These are phyloP conservation scores for Pseudonaja textilis DNA, from an alignment of 2,113 vertebrate species.

Conservation along the genomic window DNA sequence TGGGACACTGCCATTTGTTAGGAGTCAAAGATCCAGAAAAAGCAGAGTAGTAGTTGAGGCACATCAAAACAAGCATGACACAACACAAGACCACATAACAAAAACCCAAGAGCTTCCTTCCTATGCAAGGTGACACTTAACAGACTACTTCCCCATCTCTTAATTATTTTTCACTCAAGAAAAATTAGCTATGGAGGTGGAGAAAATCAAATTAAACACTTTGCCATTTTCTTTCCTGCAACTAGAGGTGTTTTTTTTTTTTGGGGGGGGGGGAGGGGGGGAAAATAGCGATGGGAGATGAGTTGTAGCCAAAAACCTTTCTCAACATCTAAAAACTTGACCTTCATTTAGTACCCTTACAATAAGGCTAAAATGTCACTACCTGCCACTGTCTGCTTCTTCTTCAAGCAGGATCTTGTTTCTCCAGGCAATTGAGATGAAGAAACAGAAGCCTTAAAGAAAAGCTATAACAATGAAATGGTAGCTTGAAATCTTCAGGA, in stretches of 20 bases:
- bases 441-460: neutral
- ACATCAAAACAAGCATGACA: neutral
- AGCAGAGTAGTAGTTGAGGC: neutral
- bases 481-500: neutral
- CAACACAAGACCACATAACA: neutral
- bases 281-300: neutral
- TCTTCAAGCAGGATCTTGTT: constrained; percentile 23
- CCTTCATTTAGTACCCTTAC: neutral
- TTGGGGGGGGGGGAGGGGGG: no score
- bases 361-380: neutral
- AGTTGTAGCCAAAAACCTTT: neutral
- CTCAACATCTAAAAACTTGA: neutral
- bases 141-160: neutral
- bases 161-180: neutral
- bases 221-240: neutral
- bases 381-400: neutral
- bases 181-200: neutral
- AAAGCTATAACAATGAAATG: neutral
- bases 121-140: neutral
- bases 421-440: neutral
- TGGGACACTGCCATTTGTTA: neutral
- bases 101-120: neutral
- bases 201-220: neutral
- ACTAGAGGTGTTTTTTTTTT: no score
- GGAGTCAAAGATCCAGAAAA: neutral